phyloP scores from a whole-genome alignment of 2,888 invertebrate species.

The Orthosia gothica region DNA sequence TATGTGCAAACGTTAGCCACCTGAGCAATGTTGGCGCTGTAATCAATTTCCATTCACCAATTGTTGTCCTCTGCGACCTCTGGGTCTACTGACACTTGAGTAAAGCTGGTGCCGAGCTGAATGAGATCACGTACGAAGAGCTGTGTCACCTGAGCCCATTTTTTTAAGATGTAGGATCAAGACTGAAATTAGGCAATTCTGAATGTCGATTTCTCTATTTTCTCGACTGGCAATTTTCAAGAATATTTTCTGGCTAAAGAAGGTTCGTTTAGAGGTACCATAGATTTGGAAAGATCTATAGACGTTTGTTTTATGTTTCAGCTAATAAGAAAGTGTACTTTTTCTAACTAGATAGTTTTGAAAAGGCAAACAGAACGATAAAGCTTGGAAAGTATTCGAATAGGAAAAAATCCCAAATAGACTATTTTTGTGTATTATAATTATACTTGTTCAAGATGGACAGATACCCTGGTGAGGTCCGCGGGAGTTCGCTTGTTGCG shows the following conservation, averaged over 20 bases:
- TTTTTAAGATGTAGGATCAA: background rate
- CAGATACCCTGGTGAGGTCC: background rate
- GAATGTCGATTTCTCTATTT: no score
- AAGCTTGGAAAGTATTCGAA: background rate
- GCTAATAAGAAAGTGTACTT: background rate
- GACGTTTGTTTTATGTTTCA: background rate
- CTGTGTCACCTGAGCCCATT: background rate
- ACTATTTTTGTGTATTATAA: background rate
- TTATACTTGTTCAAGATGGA: background rate
- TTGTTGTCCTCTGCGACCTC: constrained; percentile 57
- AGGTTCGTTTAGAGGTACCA: no score
- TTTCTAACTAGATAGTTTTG: background rate
- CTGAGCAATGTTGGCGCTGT: constrained; percentile 55
- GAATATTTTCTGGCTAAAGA: background rate
- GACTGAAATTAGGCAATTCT: background rate
- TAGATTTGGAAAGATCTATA: no score
- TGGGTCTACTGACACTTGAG: constrained; percentile 55
- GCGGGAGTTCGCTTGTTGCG: background rate
- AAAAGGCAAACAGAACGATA: background rate
- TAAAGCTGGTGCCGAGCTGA: constrained; percentile 39
- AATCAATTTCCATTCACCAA: constrained; percentile 67
- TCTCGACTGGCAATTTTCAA: background rate
- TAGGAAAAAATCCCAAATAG: background rate
- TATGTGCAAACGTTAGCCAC: constrained; percentile 50
- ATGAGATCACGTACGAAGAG: constrained; percentile 14